Evolutionary conservation across 1,140 invertebrate genomes (phyloP).

Genomic region (Orussus abietinus): DNA sequence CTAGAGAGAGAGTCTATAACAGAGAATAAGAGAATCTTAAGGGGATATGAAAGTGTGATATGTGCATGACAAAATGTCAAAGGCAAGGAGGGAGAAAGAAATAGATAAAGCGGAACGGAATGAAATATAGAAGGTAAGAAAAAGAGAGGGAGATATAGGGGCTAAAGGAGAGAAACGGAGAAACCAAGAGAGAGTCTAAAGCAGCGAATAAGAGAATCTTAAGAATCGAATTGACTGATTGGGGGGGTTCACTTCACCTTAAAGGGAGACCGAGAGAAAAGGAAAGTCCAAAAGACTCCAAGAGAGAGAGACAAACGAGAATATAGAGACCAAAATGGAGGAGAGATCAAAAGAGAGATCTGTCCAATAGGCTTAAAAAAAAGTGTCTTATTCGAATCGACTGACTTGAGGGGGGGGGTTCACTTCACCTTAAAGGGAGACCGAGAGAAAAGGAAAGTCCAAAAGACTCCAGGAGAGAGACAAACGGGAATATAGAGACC

Average conservation of each 20-base stretch:
- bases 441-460: neutral
- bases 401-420: no score
- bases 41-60: no score
- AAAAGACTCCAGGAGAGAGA: slow-evolving; percentile 7
- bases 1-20: no score
- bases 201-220: neutral
- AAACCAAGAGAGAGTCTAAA: neutral
- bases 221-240: no score
- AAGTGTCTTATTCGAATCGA: no score
- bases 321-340: neutral
- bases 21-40: neutral
- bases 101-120: neutral
- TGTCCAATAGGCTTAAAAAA: no score
- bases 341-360: neutral
- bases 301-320: neutral
- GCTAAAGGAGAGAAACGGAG: neutral
- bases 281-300: slow-evolving; percentile 1
- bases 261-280: slow-evolving; percentile 1
- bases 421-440: no score
- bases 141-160: neutral
- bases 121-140: neutral
- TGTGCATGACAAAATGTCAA: neutral
- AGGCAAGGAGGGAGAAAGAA: slow-evolving; percentile 6
- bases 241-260: neutral
- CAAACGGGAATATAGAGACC: neutral